These are phyloP conservation scores for Scolopax bukidnonensis DNA, from an alignment of 2,797 vertebrate species.

Conservation along the genomic window DNA sequence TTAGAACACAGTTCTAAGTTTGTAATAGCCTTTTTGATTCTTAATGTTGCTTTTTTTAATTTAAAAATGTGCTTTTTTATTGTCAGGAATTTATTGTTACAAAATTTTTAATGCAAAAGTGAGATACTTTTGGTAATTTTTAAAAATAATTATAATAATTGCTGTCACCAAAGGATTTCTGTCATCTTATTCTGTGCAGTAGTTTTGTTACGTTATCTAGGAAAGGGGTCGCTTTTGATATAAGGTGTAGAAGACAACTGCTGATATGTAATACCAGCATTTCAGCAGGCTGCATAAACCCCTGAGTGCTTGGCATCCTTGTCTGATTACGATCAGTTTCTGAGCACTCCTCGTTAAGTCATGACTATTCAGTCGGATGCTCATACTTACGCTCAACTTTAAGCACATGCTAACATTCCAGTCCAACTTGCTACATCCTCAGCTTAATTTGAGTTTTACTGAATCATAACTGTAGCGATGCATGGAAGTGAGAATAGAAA, in stretches of 20 bases:
- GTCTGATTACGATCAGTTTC: background rate
- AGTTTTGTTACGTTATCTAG: background rate
- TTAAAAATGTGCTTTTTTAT: background rate
- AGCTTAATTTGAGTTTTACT: background rate
- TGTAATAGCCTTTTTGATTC: background rate
- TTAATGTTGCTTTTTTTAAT: background rate
- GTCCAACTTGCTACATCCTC: background rate
- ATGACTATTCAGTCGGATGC: background rate
- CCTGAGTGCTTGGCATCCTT: background rate
- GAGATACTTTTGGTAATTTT: background rate
- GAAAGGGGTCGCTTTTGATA: background rate
- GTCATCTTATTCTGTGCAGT: background rate
- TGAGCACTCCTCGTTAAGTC: background rate
- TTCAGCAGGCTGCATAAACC: background rate
- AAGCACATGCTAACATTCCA: background rate
- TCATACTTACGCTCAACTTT: background rate
- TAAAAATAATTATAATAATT: background rate
- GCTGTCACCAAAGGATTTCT: background rate
- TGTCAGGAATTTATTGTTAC: background rate
- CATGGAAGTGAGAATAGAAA: background rate
- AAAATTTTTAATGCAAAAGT: background rate
- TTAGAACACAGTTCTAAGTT: slow-evolving; percentile 27
- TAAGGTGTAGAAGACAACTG: background rate
- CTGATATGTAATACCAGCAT: background rate
- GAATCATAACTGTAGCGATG: background rate